A percentile compares a stretch with the other conserved stretches of the same genome.
These are phyloP conservation scores for Eupithecia pulchellata DNA, from an alignment of 2,888 invertebrate species.

Conservation along the genomic window DNA sequence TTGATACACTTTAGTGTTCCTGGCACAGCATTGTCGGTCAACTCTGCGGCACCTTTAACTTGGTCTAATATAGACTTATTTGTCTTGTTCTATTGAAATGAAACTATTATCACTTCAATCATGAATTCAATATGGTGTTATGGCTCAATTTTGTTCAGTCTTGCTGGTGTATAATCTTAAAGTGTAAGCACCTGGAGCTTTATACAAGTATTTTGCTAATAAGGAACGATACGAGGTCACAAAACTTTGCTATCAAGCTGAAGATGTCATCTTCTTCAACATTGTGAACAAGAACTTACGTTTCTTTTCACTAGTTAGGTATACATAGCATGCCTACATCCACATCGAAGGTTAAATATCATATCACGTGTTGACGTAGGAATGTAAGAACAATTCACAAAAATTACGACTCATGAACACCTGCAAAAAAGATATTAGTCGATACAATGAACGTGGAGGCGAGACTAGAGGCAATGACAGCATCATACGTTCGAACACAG, in stretches of 20 bases:
- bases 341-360: background rate
- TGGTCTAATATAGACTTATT: conserved; percentile 23
- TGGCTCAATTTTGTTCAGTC: conserved; percentile 26
- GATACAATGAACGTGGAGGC: conserved; percentile 25
- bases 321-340: background rate
- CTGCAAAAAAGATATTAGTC: conserved; percentile 22
- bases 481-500: conserved; percentile 26
- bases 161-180: background rate
- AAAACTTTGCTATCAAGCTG: background rate
- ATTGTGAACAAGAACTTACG: background rate
- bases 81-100: conserved; percentile 34
- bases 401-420: conserved; percentile 27
- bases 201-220: background rate
- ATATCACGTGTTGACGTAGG: background rate
- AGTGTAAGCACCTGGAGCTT: background rate
- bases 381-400: conserved; percentile 14
- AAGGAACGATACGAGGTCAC: background rate
- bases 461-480: conserved; percentile 28
- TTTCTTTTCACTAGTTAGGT: background rate
- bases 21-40: conserved; percentile 29
- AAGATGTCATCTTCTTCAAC: background rate
- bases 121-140: conserved; percentile 30
- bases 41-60: conserved; percentile 32
- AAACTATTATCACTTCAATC: conserved; percentile 28
- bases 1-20: conserved; percentile 18